phyloP scores from a whole-genome alignment of 2,113 vertebrate genomes.

The Rhabdornis inornatus region DNA sequence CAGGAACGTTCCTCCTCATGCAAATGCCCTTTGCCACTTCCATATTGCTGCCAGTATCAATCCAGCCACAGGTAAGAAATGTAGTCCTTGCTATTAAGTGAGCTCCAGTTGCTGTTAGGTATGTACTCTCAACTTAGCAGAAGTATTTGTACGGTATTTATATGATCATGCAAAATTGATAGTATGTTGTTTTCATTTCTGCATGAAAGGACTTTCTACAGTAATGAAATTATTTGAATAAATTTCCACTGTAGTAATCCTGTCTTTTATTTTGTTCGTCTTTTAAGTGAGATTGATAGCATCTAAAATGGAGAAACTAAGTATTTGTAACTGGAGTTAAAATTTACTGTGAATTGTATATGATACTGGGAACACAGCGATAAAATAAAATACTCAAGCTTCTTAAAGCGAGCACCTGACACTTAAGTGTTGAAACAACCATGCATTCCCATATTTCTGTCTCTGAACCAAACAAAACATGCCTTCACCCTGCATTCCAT shows the following conservation, averaged over 20 bases:
- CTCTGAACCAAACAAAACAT: neutral
- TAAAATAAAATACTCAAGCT: neutral
- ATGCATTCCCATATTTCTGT: neutral
- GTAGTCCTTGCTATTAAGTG: neutral
- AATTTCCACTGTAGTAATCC: neutral
- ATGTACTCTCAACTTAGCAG: neutral
- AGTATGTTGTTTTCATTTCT: neutral
- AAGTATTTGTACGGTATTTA: neutral
- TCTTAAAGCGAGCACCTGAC: neutral
- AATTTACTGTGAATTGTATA: neutral
- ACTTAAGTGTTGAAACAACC: neutral
- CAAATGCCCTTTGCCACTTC: slow-evolving; percentile 95
- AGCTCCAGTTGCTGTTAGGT: neutral
- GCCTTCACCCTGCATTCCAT: neutral
- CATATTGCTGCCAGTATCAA: slow-evolving; percentile 99
- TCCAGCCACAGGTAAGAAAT: slow-evolving; percentile 85
- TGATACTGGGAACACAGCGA: neutral
- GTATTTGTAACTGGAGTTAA: neutral
- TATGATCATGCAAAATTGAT: neutral
- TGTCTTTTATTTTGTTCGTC: neutral
- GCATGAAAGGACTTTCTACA: neutral
- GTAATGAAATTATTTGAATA: neutral
- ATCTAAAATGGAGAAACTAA: neutral
- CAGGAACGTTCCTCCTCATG: slow-evolving; percentile 76
- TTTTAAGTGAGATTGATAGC: neutral